Evolutionary conservation across 2,113 vertebrate species (phyloP).

Genomic region (Python bivittatus): DNA sequence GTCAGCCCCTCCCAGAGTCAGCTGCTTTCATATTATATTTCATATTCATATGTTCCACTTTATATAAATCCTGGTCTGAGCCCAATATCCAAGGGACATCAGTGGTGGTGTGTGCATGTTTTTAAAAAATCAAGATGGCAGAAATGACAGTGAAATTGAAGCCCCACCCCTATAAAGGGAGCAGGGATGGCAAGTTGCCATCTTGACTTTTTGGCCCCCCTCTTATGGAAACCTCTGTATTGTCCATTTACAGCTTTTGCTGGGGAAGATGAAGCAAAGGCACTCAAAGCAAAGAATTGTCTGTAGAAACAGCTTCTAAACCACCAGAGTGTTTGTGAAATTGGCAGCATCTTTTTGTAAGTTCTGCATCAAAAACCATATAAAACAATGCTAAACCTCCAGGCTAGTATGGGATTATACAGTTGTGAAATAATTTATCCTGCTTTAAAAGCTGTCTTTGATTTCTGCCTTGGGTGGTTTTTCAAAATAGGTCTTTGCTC

Average conservation of each 20-base stretch:
- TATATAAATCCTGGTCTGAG: neutral
- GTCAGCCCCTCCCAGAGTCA: neutral
- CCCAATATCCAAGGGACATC: neutral
- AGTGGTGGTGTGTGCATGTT: neutral
- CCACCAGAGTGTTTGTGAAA: conserved; percentile 36
- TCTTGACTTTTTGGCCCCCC: neutral
- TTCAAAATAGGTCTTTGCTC: conserved; percentile 34
- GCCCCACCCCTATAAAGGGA: neutral
- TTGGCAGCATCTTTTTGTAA: conserved; percentile 59
- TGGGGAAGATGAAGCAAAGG: conserved; percentile 23
- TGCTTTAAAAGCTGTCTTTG: conserved; percentile 65
- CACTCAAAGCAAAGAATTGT: neutral
- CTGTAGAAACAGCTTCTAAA: conserved; percentile 38
- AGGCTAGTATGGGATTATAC: conserved; percentile 66
- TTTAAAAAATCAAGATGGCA: neutral
- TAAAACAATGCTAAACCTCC: conserved; percentile 64
- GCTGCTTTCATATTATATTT: neutral
- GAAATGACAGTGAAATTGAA: neutral
- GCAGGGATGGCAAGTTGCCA: neutral
- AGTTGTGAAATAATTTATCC: conserved; percentile 65
- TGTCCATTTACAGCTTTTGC: neutral
- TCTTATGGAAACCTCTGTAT: neutral
- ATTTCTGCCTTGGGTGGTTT: conserved; percentile 60
- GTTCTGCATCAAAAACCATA: conserved; percentile 63
- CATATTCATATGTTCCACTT: neutral